Conservation (phyloP, 2,113 vertebrate genomes). For the Potamarius usumacintae region DNA sequence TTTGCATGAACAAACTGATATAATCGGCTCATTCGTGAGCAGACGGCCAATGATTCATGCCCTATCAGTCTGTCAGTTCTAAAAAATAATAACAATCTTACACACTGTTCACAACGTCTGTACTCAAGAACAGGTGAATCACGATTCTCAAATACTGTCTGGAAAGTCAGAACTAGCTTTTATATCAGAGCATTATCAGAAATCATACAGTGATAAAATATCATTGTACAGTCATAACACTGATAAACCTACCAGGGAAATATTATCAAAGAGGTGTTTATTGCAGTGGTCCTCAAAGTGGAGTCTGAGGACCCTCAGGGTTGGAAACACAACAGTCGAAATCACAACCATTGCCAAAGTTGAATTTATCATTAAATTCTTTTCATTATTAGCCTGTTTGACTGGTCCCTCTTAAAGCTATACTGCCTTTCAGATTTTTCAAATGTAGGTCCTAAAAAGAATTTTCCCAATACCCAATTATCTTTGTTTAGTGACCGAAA, state of each 20-base stretch:
- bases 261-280: neutral
- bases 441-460: too few relatives aligned
- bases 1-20: constrained; percentile 57
- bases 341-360: neutral
- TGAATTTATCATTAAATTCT: neutral
- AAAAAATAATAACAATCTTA: constrained; percentile 41
- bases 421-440: too few relatives aligned
- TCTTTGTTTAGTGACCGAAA: too few relatives aligned
- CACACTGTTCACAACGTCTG: constrained; percentile 31
- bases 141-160: constrained; percentile 36
- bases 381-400: neutral
- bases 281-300: neutral
- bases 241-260: neutral
- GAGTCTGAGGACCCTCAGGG: neutral
- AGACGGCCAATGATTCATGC: constrained; percentile 50
- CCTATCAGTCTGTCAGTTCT: constrained; percentile 42
- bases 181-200: constrained; percentile 26
- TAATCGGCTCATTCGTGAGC: constrained; percentile 50
- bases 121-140: constrained; percentile 49
- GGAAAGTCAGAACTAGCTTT: constrained; percentile 13
- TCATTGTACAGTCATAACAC: neutral
- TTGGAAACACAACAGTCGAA: neutral
- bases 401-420: too few relatives aligned
- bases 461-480: too few relatives aligned
- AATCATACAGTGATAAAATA: constrained; percentile 1